These are phyloP conservation scores for Scrobipalpa costella DNA, from an alignment of 2,888 invertebrate species.

Conservation along the genomic window DNA sequence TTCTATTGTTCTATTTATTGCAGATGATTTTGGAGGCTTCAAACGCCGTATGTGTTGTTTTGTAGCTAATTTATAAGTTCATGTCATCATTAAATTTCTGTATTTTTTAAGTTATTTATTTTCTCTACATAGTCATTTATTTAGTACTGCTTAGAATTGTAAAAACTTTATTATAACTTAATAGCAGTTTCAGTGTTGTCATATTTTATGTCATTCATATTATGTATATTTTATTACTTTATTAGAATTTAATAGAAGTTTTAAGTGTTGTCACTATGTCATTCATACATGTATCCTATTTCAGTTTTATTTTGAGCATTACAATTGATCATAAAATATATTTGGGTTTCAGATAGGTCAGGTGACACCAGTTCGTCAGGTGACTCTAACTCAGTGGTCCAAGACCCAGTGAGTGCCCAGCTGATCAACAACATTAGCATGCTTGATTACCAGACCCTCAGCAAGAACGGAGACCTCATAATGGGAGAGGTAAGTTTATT, in stretches of 20 bases:
- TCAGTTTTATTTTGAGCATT: too few relatives aligned
- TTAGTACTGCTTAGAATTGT: too few relatives aligned
- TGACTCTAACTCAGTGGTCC: slow-evolving; percentile 75
- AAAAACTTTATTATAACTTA: too few relatives aligned
- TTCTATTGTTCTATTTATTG: slow-evolving; percentile 4
- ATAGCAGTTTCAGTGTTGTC: too few relatives aligned
- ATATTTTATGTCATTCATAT: too few relatives aligned
- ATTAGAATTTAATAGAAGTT: too few relatives aligned
- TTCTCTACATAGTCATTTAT: too few relatives aligned
- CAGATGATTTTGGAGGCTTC: slow-evolving; percentile 18
- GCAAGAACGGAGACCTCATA: slow-evolving; percentile 74
- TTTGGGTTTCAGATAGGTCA: slow-evolving; percentile 54
- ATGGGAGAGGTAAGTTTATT: slow-evolving; percentile 61
- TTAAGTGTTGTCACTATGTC: too few relatives aligned
- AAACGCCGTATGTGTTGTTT: slow-evolving; percentile 6
- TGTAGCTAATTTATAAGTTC: background rate
- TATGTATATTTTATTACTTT: too few relatives aligned
- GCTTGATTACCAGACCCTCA: slow-evolving; percentile 76
- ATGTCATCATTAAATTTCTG: background rate
- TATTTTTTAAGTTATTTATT: background rate
- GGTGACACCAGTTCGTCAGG: slow-evolving; percentile 77
- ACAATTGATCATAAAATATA: background rate
- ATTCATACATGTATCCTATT: too few relatives aligned
- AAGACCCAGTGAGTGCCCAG: slow-evolving; percentile 78
- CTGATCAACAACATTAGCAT: slow-evolving; percentile 78